Conservation (phyloP, 2,113 vertebrate species). For the Eupsittula cactorum region DNA sequence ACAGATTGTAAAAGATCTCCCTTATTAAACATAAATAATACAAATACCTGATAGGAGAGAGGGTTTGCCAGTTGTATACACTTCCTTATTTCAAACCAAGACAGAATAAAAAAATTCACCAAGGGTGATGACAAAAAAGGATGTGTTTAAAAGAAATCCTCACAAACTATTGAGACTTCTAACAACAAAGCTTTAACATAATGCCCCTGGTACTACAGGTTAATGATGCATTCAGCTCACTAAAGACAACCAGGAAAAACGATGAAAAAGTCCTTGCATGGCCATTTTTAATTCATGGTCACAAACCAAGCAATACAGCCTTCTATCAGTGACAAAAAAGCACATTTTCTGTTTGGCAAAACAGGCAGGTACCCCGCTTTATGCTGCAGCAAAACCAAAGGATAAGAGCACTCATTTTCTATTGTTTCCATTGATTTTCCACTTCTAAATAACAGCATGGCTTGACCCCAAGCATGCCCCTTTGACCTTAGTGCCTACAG, state of each 20-base stretch:
- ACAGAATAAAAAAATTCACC: background rate
- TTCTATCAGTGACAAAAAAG: background rate
- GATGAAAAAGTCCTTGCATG: rapidly evolving
- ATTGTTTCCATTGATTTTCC: background rate
- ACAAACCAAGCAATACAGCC: background rate
- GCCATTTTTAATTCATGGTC: background rate
- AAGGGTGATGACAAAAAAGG: background rate
- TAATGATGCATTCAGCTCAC: background rate
- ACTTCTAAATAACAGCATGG: background rate
- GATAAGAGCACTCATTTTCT: background rate
- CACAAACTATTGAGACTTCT: background rate
- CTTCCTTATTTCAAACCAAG: background rate
- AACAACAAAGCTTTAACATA: background rate
- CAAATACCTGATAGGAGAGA: background rate
- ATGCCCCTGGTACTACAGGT: background rate
- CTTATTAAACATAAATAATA: background rate
- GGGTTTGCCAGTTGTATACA: background rate
- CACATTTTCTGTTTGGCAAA: background rate
- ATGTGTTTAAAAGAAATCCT: background rate
- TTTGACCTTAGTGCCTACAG: background rate
- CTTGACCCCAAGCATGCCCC: background rate
- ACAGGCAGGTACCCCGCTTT: background rate
- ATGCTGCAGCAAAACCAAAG: background rate
- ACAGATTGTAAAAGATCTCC: background rate
- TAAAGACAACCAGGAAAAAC: background rate